phyloP scores from a whole-genome alignment of 2,797 vertebrate genomes.

The Gambusia yucatana region DNA sequence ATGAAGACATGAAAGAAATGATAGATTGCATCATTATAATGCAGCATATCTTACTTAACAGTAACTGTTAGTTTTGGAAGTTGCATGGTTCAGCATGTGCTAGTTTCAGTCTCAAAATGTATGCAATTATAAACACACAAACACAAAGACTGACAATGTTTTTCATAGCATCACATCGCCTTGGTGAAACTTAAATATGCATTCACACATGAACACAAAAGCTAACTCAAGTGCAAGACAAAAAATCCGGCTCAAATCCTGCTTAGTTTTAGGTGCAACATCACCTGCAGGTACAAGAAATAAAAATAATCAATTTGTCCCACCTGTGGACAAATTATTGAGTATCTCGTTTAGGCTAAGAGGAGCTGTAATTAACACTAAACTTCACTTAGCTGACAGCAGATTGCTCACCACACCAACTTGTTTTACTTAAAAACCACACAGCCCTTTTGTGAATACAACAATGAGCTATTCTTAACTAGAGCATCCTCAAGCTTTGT shows the following conservation, averaged over 20 bases:
- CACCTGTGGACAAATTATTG: constrained; percentile 82
- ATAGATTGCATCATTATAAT: constrained; percentile 82
- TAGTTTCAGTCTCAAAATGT: constrained; percentile 45
- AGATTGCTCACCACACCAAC: constrained; percentile 45
- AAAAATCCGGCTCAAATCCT: neutral
- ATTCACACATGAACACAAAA: neutral
- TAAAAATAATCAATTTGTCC: constrained; percentile 74
- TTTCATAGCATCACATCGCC: constrained; percentile 27
- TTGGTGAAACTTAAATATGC: neutral
- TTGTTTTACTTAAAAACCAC: constrained; percentile 58
- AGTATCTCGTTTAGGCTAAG: constrained; percentile 64
- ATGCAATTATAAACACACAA: constrained; percentile 31
- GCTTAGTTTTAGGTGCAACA: constrained; percentile 48
- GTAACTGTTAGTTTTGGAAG: constrained; percentile 78
- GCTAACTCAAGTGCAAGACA: constrained; percentile 16
- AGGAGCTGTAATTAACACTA: constrained; percentile 75
- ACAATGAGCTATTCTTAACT: constrained; percentile 43
- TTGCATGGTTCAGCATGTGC: constrained; percentile 56
- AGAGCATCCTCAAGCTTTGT: constrained; percentile 11
- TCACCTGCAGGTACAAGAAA: constrained; percentile 75
- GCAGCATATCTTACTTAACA: constrained; percentile 76
- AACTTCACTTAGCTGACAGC: constrained; percentile 60
- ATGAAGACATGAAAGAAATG: constrained; percentile 74
- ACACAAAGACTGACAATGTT: constrained; percentile 35
- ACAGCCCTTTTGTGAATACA: constrained; percentile 22